A percentile compares a stretch with the other conserved stretches of the same genome.
Conservation (phyloP, 2,113 vertebrate species). For the Lontra canadensis region DNA sequence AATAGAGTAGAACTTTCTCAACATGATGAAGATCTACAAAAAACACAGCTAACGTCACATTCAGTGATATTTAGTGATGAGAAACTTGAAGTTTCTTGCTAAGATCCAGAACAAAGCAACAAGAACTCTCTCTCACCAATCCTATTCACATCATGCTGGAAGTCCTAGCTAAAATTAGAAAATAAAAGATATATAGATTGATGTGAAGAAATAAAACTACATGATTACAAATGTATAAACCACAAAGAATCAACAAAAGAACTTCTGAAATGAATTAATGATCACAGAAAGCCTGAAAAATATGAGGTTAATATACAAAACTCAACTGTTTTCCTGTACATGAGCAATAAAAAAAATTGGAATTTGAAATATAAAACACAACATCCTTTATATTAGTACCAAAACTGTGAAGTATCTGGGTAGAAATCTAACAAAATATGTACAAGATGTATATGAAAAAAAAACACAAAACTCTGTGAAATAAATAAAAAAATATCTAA, state of each 20-base stretch:
- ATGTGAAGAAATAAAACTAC: neutral
- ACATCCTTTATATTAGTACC: neutral
- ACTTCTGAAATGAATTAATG: neutral
- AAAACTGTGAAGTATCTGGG: neutral
- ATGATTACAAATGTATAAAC: neutral
- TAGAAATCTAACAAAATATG: neutral
- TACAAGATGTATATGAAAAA: neutral
- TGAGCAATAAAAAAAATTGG: neutral
- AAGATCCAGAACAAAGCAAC: neutral
- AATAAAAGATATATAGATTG: neutral
- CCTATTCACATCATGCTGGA: neutral
- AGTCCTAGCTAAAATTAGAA: neutral
- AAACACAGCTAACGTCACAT: neutral
- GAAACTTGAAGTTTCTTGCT: neutral
- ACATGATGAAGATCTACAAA: neutral
- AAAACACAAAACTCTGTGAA: neutral
- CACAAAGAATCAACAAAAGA: neutral
- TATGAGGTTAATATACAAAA: neutral
- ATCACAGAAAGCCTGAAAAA: neutral
- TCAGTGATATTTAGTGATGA: neutral
- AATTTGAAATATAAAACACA: neutral
- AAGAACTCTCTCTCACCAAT: neutral
- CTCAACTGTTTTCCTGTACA: neutral
- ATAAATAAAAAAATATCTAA: neutral
- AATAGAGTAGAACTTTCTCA: neutral